These are phyloP conservation scores for Samia ricini DNA, from an alignment of 1,140 invertebrate species.

Conservation along the genomic window DNA sequence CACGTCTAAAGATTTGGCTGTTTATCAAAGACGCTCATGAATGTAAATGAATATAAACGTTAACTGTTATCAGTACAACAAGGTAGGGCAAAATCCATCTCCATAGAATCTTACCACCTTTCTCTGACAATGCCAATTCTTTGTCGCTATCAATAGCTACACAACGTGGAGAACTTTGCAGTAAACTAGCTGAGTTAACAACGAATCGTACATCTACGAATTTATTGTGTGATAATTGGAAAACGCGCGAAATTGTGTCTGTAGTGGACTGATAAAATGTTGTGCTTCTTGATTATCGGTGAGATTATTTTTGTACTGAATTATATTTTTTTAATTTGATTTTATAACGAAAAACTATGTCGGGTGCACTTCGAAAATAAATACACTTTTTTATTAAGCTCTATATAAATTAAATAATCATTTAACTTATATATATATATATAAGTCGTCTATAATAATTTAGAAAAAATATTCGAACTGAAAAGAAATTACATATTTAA, in stretches of 20 bases:
- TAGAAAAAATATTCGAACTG: no score
- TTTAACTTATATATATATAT: no score
- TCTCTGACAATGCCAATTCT: background rate
- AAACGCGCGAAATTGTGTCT: background rate
- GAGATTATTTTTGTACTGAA: background rate
- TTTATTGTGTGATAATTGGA: background rate
- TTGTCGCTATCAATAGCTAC: background rate
- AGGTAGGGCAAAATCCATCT: background rate
- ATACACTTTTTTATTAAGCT: no score
- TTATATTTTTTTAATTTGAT: background rate
- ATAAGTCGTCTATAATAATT: no score
- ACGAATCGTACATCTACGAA: background rate
- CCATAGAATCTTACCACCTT: background rate
- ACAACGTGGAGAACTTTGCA: background rate
- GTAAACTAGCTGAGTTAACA: background rate
- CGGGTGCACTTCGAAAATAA: no score
- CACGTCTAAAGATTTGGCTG: no score
- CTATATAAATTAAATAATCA: no score
- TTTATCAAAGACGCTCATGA: no score
- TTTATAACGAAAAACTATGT: no score
- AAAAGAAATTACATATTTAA: no score
- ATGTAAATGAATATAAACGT: no score
- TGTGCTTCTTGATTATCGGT: constrained; percentile 4
- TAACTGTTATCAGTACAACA: no score
- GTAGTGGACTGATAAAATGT: background rate